Evolutionary conservation across 1,140 invertebrate species (phyloP).

Genomic region (Drosophila ercepeae): DNA sequence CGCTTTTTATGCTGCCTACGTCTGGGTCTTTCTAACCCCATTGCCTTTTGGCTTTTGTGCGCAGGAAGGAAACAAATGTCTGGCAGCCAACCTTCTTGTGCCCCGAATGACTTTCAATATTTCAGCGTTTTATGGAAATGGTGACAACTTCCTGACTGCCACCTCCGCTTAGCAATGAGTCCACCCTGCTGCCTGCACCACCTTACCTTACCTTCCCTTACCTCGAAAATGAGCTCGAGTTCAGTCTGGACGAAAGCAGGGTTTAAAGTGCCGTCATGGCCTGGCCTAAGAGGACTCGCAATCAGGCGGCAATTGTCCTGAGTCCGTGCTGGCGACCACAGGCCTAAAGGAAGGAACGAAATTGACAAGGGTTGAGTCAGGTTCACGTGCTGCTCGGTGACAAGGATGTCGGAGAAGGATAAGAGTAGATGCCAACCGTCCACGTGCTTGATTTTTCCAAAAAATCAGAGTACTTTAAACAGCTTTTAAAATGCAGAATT

Average conservation of each 20-base stretch:
- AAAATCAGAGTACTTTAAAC: neutral
- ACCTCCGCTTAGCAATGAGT: slow-evolving; percentile 34
- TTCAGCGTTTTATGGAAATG: slow-evolving; percentile 75
- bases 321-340: slow-evolving; percentile 23
- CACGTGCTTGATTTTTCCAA: neutral
- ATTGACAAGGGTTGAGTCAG: slow-evolving; percentile 61
- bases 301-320: slow-evolving; percentile 59
- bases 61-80: slow-evolving; percentile 77
- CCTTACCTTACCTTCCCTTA: neutral
- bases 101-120: slow-evolving; percentile 78
- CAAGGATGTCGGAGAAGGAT: neutral
- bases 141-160: slow-evolving; percentile 65
- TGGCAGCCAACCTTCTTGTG: slow-evolving; percentile 50
- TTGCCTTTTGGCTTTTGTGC: slow-evolving; percentile 31
- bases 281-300: slow-evolving; percentile 24
- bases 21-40: slow-evolving; percentile 21
- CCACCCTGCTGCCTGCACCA: slow-evolving; percentile 4
- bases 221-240: neutral
- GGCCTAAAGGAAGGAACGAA: slow-evolving; percentile 18
- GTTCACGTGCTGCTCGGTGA: slow-evolving; percentile 24
- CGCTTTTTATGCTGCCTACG: slow-evolving; percentile 37
- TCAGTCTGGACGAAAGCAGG: slow-evolving; percentile 7
- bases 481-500: neutral
- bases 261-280: slow-evolving; percentile 37
- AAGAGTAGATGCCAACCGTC: neutral